Evolutionary conservation across 2,797 vertebrate genomes (phyloP), one percentile per base, ranked within the genome.

Genomic region (Hydrocynus forskahlii): DNA sequence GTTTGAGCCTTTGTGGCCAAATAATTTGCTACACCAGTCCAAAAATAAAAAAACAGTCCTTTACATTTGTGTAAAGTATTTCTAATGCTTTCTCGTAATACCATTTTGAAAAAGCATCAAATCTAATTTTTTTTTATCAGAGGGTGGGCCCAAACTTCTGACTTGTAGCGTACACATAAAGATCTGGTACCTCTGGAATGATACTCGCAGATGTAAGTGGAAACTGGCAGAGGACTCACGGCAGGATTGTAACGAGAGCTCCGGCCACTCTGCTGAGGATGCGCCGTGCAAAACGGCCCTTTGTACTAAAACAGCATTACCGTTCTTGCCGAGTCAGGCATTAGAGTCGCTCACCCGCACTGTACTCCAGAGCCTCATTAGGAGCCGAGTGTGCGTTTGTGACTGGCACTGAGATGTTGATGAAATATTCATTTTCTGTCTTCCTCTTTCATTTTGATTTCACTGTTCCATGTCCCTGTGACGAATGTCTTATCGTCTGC

Each of bases 401-500:
- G 86, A 92, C 85, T 91, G 91, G 93, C 92, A 85, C 86, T 76
- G 88, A 91, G 86, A 92, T 87, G 86, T 91, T 90, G 88, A 93
- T 92, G 90, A 93, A 93, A 93, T 92, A 91, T 91, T 93, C 92
- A 94, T 93, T 93, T 92, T 91, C 89, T 93, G 92, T 95, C 92
- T 95, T 91, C 87, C 89, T 87, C 84, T 84, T 93, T 93, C 89
- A 89, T 93, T 86, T 92, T 94, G 90, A 90, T 89, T 87, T 91
- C 94, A 91, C 86, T 92, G 93, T 95, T 68, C 35, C 60, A 83
- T 81, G 93, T 97, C 95, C 92, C 67, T 90, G 93, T 96, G 94
- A 91, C 94, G 93, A 77, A 94, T 93, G 91, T 92, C 90, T 93
- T 94, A 93, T 88, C 88, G 95, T 97, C 94, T 96, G 94, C 93